Base-by-base conservation (phyloP, 2,797 vertebrate species). In the Vespertilio murinus region DNA sequence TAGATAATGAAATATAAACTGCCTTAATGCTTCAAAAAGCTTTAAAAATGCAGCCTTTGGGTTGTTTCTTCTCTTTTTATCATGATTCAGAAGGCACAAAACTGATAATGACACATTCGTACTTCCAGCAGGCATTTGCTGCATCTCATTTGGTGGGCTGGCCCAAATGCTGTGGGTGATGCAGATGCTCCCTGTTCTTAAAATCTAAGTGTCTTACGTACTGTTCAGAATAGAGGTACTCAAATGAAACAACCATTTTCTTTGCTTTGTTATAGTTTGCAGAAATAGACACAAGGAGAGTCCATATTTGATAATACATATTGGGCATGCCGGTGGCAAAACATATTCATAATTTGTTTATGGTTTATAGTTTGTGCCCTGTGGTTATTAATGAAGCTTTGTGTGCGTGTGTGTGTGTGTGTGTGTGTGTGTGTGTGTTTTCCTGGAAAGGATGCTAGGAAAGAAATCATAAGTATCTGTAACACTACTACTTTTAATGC, bases 191-290 rank as follows among this genome's bases (percentile, higher is more conserved):
- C 18, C 9, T 40, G 54, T 40, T 90, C 42, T 90, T 91, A 40
- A 83, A 88, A 71, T 69, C 14, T 25, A 56, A 47, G 49, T 69
- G 18, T 73, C 35, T 38, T 64, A 38, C 30, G 75, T 64, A 42
- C 33, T 71, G 28, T 75, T 92, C 40, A 93, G 59, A 94, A 82
- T 71, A 79, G 84, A 90, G 61, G 49, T 40, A 54, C 22, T 78
- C 81, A 59, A 54, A 40, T 8, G 14, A 54, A 65, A 93, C 3
- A 93, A 74, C 45, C 71, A 23, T 42, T 86, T 94, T 42, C 75
- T 90, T 85, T 91, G 78, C 20, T 86, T 79, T 94, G 82, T 79
- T 59, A n/a, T 2, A 61, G 12, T 85, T 89, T 90, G 40, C 70
- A 67, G 77, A 73, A 90, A 67, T 8, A 18, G 64, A 59, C 13